Evolutionary conservation across 1,140 invertebrate genomes (phyloP).

Genomic region (Drosophila willistoni): DNA sequence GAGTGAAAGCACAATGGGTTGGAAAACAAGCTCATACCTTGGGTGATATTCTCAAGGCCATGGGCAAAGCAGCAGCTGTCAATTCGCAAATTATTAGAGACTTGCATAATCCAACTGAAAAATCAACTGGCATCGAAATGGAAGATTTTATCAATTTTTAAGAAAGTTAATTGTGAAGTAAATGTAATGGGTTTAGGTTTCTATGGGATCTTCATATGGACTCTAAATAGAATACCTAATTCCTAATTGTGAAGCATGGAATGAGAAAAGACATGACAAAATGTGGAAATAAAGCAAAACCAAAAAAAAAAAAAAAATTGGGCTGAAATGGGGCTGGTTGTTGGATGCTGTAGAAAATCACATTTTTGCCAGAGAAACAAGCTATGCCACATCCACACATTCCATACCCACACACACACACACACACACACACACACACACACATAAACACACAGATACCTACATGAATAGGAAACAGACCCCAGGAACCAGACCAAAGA

Average conservation of each 20-base stretch:
- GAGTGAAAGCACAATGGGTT: too few species aligned
- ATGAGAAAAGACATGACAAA: not conserved
- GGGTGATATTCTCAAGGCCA: too few species aligned
- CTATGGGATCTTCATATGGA: too few species aligned
- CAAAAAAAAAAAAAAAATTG: not conserved
- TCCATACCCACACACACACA: slow-evolving; percentile 21
- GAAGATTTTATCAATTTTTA: too few species aligned
- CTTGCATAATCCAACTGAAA: too few species aligned
- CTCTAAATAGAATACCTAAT: too few species aligned
- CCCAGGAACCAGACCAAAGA: slow-evolving; percentile 54
- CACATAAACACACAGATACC: slow-evolving; percentile 29
- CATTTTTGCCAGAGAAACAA: slow-evolving; percentile 12
- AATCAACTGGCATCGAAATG: too few species aligned
- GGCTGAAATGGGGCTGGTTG: not conserved
- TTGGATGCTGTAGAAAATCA: slow-evolving; percentile 12
- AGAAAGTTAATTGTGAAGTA: too few species aligned
- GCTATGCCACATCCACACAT: slow-evolving; percentile 37
- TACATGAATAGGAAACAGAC: slow-evolving; percentile 33
- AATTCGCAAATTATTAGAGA: too few species aligned
- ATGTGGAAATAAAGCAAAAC: not conserved
- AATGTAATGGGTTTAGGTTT: too few species aligned
- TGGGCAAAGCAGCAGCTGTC: too few species aligned
- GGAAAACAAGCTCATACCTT: too few species aligned
- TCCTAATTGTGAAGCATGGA: not conserved
- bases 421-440: slow-evolving; percentile 31